These are phyloP conservation scores for Lasioglossum baleicum DNA, from an alignment of 1,140 invertebrate genomes.

Conservation along the genomic window DNA sequence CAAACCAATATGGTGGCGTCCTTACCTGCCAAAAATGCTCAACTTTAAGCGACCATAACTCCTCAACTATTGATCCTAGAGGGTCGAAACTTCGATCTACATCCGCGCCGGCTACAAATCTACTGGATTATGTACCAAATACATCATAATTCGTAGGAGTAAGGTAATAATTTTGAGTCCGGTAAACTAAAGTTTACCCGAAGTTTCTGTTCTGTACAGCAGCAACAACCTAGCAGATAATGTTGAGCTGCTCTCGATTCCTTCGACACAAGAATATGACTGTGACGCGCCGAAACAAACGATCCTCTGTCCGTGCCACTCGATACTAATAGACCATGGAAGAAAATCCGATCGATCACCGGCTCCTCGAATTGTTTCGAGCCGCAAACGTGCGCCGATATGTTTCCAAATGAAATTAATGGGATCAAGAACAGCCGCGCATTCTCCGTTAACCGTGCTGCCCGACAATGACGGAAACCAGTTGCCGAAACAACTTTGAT, in stretches of 20 bases:
- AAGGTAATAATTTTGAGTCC: no score
- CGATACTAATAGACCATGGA: background rate
- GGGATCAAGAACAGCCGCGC: conserved; percentile 40
- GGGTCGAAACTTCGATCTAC: no score
- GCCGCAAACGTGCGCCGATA: conserved; percentile 4
- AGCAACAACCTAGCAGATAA: no score
- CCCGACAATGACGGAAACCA: conserved; percentile 68
- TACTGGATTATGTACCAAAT: no score
- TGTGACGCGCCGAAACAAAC: background rate
- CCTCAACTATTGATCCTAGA: no score
- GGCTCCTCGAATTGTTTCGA: conserved; percentile 10
- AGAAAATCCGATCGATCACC: conserved; percentile 36
- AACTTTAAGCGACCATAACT: no score
- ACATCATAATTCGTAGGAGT: no score
- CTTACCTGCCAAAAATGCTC: no score
- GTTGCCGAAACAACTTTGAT: conserved; percentile 67
- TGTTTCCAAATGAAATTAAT: conserved; percentile 59
- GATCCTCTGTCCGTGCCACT: background rate
- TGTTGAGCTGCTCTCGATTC: background rate
- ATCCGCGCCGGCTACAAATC: no score
- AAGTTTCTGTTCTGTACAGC: no score
- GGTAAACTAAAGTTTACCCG: no score
- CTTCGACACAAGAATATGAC: background rate
- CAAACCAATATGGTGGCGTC: no score
- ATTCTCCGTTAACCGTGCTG: conserved; percentile 43